phyloP scores from a whole-genome alignment of 2,797 vertebrate genomes.

The Halcyon badia region DNA sequence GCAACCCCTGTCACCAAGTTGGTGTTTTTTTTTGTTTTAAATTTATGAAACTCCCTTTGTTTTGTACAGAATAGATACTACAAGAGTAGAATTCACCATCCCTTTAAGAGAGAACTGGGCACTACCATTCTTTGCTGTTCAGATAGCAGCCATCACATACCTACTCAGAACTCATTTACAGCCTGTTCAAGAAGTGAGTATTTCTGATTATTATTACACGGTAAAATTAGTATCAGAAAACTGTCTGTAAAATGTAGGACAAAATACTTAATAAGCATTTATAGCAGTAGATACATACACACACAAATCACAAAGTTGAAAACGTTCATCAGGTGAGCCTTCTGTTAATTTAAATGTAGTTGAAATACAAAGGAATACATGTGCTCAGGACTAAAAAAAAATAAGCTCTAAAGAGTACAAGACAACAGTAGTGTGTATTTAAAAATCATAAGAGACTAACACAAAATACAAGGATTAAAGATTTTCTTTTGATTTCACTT shows the following conservation, averaged over 20 bases:
- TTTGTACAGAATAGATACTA: constrained; percentile 91
- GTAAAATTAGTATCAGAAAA: not conserved
- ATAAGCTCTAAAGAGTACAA: not conserved
- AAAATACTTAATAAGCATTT: not conserved
- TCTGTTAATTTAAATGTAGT: not conserved
- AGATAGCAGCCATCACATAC: constrained; percentile 91
- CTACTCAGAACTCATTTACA: constrained; percentile 88
- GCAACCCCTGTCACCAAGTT: not conserved
- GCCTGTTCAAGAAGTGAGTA: constrained; percentile 87
- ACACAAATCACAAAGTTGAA: not conserved
- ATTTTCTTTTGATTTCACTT: not conserved
- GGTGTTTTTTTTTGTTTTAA: not conserved
- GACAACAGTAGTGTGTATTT: not conserved
- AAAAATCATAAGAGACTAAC: not conserved
- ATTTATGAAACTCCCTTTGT: constrained; percentile 19
- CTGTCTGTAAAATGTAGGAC: not conserved
- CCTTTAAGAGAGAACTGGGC: constrained; percentile 98
- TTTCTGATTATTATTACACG: not conserved
- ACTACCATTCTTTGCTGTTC: constrained; percentile 93
- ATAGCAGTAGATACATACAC: not conserved
- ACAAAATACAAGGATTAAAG: not conserved
- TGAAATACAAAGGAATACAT: not conserved
- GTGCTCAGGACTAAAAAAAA: not conserved
- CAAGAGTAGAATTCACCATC: constrained; percentile 97
- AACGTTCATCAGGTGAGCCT: not conserved